Evolutionary conservation across 2,888 invertebrate species (phyloP), one percentile per base, ranked within the genome.

Genomic region (Pherbina coryleti): DNA sequence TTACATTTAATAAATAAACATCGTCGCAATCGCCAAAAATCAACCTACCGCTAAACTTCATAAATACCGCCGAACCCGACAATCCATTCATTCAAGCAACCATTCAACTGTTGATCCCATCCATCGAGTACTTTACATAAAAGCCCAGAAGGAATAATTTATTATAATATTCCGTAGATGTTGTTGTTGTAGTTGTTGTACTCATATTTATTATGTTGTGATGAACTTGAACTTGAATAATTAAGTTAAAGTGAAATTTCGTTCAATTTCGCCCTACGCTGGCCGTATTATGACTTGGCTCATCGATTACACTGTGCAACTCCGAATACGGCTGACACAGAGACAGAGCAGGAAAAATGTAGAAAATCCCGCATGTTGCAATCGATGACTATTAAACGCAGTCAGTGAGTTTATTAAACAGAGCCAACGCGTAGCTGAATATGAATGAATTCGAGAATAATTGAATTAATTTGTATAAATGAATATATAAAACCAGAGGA

Each of bases 401-500:
- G 57, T 34, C 57, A 57, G 53, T 55, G 8, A 72, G 55, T 37
- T 22, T 22, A 55, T 67, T 31, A 55, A 66, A 67, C 75, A 37
- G 5, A 49, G 81, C 82, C 84, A 84, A 77, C 82, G 84, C 86
- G 83, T 84, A 82, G 51, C 31, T n/a, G 64, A 64, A 31, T 31
- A 49, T 31, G 73, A 66, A 67, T 66, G 34, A 55, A 37, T 75
- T 83, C 55, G 84, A 86, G 86, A 85, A 86, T 86, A 85, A 87
- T 86, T 88, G 88, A 87, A 87, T 87, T 88, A 87, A 88, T 87
- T 88, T 87, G 87, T 87, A 87, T 87, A 88, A 87, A 87, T 87
- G 88, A 87, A 87, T 87, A 87, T 84, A 86, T 86, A 86, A 87
- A 86, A 85, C 85, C 85, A 84, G 81, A 83, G 28, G 79, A 81